Percentiles rank a stretch among this genome's conserved stretches.
Evolutionary conservation across 1,140 invertebrate species (phyloP).

Genomic region (Cotesia typhae): DNA sequence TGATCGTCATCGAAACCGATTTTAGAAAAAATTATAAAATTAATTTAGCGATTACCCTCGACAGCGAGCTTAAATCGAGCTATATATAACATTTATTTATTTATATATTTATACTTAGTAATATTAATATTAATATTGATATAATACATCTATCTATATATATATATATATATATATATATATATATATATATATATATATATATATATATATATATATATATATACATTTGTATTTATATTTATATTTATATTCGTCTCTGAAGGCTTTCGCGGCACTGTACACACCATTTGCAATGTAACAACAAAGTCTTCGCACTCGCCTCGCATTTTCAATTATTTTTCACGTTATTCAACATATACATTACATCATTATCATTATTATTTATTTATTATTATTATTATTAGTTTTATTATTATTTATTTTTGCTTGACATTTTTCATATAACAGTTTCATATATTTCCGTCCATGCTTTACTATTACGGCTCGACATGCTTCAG

Average conservation of each 20-base stretch:
- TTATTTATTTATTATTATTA: conserved; percentile 19
- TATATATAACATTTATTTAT: not conserved
- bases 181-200: not conserved
- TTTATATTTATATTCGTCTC: conserved; percentile 37
- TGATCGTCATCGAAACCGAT: too few species aligned
- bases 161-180: too few species aligned
- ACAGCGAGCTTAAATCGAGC: not conserved
- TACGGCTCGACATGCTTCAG: conserved; percentile 39
- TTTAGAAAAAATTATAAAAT: too few species aligned
- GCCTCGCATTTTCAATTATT: conserved; percentile 22
- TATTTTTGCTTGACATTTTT: conserved; percentile 10
- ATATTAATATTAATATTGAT: too few species aligned
- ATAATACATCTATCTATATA: conserved; percentile 28
- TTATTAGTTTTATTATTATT: conserved; percentile 20
- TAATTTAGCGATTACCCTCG: too few species aligned
- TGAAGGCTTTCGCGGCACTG: conserved; percentile 42
- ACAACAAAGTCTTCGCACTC: conserved; percentile 30
- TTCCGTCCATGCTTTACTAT: conserved; percentile 26
- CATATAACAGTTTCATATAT: not conserved
- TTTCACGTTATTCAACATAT: conserved; percentile 7
- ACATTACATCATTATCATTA: conserved; percentile 23
- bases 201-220: conserved; percentile 15
- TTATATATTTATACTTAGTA: conserved; percentile 5
- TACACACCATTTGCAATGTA: conserved; percentile 28
- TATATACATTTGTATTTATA: conserved; percentile 28